Evolutionary conservation across 2,888 invertebrate genomes (phyloP).

Genomic region (Petrolisthes manimaculis): DNA sequence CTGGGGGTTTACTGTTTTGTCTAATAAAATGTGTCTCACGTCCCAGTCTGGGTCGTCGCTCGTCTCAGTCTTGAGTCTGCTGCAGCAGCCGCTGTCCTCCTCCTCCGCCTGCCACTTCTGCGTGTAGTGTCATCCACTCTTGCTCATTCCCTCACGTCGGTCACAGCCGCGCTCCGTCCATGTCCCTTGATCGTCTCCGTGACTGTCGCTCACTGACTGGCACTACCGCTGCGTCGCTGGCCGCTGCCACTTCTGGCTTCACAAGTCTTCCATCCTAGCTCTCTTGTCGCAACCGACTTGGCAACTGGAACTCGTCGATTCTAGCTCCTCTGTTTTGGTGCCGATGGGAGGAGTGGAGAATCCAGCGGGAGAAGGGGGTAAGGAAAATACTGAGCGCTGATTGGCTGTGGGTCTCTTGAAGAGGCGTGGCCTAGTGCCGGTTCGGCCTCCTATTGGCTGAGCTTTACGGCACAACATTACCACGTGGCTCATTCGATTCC

Average conservation of each 20-base stretch:
- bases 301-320: conserved; percentile 62
- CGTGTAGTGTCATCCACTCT: conserved; percentile 61
- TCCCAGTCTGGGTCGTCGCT: conserved; percentile 27
- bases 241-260: conserved; percentile 60
- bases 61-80: conserved; percentile 36
- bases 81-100: conserved; percentile 50
- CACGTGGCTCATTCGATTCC: conserved; percentile 64
- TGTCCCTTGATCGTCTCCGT: conserved; percentile 51
- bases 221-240: conserved; percentile 63
- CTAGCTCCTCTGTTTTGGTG: conserved; percentile 65
- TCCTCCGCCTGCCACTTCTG: conserved; percentile 60
- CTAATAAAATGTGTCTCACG: conserved; percentile 38
- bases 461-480: conserved; percentile 61
- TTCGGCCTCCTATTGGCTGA: conserved; percentile 43
- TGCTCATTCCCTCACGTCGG: conserved; percentile 42
- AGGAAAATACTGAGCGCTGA: conserved; percentile 29
- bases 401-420: conserved; percentile 28
- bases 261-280: conserved; percentile 61
- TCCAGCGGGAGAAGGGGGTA: conserved; percentile 42
- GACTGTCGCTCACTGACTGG: conserved; percentile 60
- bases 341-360: conserved; percentile 44
- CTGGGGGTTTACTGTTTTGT: conserved; percentile 26
- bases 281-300: conserved; percentile 64
- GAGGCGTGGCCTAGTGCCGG: conserved; percentile 44
- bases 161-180: conserved; percentile 59